A percentile compares a stretch with the other conserved stretches of the same genome.
phyloP scores from a whole-genome alignment of 2,888 invertebrate species.

The Cremastinae sp. region DNA sequence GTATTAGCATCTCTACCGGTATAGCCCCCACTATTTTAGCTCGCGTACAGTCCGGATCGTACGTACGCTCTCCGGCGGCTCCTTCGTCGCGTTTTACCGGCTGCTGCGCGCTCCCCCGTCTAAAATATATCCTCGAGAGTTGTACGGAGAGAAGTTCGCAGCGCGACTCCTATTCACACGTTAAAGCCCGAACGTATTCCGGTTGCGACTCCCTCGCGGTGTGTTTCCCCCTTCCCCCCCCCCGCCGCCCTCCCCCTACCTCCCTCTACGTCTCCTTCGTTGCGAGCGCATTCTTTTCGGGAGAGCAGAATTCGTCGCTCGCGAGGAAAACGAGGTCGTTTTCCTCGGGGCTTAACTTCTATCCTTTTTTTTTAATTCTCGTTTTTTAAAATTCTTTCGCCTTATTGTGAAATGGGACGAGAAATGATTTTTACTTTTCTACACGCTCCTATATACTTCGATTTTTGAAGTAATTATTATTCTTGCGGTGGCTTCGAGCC shows the following conservation, averaged over 20 bases:
- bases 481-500: too few relatives aligned
- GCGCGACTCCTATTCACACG: constrained; percentile 74
- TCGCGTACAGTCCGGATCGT: constrained; percentile 55
- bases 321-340: too few relatives aligned
- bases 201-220: constrained; percentile 64
- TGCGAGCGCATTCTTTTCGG: too few relatives aligned
- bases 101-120: constrained; percentile 31
- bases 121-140: constrained; percentile 23
- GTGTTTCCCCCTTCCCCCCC: constrained; percentile 29
- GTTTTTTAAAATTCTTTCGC: too few relatives aligned
- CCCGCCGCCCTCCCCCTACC: constrained; percentile 7
- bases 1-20: constrained; percentile 81
- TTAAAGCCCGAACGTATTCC: constrained; percentile 75
- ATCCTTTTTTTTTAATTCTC: too few relatives aligned
- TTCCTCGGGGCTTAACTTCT: too few relatives aligned
- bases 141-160: constrained; percentile 44
- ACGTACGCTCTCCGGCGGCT: constrained; percentile 26
- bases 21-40: constrained; percentile 75
- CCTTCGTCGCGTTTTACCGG: constrained; percentile 51
- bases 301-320: too few relatives aligned
- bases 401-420: too few relatives aligned
- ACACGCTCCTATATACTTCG: too few relatives aligned
- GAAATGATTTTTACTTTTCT: too few relatives aligned
- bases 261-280: not conserved
- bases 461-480: too few relatives aligned